Conservation (phyloP, 2,888 invertebrate species). For the Erynnis tages region DNA sequence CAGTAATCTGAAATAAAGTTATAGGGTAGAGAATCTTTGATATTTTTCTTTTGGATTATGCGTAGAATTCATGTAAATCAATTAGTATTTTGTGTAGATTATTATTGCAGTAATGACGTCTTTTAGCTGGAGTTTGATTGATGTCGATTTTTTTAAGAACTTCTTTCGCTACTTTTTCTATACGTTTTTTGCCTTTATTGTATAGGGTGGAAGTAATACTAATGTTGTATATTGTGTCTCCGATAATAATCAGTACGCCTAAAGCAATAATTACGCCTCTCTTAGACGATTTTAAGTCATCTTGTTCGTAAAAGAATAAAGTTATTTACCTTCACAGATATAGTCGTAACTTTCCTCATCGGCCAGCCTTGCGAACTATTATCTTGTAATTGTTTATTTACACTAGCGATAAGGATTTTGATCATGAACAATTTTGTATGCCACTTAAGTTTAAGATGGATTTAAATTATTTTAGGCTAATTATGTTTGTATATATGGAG, state of each 20-base stretch:
- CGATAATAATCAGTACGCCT: slow-evolving; percentile 50
- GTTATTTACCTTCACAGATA: slow-evolving; percentile 33
- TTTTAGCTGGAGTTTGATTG: slow-evolving; percentile 18
- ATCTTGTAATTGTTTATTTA: slow-evolving; percentile 4
- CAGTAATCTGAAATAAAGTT: slow-evolving; percentile 42
- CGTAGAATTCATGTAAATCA: slow-evolving; percentile 15
- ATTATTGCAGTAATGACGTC: slow-evolving; percentile 17
- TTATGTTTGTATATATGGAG: slow-evolving; percentile 29
- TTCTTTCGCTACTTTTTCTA: slow-evolving; percentile 20
- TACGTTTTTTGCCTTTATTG: slow-evolving; percentile 17
- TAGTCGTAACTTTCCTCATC: slow-evolving; percentile 38
- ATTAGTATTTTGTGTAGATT: slow-evolving; percentile 23
- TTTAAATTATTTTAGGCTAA: slow-evolving; percentile 24
- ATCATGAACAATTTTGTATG: background rate
- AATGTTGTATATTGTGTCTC: slow-evolving; percentile 45
- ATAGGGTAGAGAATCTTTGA: slow-evolving; percentile 31
- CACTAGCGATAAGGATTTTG: slow-evolving; percentile 5
- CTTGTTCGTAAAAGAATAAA: slow-evolving; percentile 36
- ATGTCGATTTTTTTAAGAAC: slow-evolving; percentile 20
- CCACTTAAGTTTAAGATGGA: slow-evolving; percentile 4
- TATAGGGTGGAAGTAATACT: slow-evolving; percentile 27
- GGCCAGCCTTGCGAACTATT: slow-evolving; percentile 18
- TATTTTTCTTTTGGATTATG: slow-evolving; percentile 15
- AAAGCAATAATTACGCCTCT: slow-evolving; percentile 61
- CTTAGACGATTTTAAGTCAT: slow-evolving; percentile 43